phyloP scores from a whole-genome alignment of 1,140 invertebrate species.

The Drosophila subpulchrella region DNA sequence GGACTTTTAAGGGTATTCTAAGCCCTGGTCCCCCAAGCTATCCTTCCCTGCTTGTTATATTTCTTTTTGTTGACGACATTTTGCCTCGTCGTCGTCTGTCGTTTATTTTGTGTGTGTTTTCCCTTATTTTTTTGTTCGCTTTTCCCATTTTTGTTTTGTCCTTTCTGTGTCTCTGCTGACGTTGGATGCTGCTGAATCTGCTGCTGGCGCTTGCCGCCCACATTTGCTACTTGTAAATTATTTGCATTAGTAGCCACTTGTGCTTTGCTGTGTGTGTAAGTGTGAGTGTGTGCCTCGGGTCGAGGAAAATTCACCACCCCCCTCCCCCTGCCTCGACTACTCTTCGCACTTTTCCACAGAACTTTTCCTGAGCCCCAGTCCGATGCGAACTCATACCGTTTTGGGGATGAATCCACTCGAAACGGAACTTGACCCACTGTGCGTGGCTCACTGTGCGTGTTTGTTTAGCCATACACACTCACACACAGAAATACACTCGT shows the following conservation, averaged over 20 bases:
- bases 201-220: constrained; percentile 68
- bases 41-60: constrained; percentile 29
- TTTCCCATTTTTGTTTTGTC: constrained; percentile 50
- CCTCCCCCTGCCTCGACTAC: too few relatives aligned
- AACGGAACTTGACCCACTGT: constrained; percentile 52
- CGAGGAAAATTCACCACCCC: constrained; percentile 37
- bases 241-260: constrained; percentile 83
- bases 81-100: constrained; percentile 71
- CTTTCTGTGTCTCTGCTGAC: constrained; percentile 53
- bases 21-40: constrained; percentile 16
- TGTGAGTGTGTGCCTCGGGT: constrained; percentile 58
- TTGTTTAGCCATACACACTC: constrained; percentile 64
- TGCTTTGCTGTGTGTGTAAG: constrained; percentile 50
- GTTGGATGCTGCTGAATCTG: constrained; percentile 50
- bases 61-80: constrained; percentile 77
- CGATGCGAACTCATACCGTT: constrained; percentile 14
- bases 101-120: constrained; percentile 54
- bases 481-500: constrained; percentile 10
- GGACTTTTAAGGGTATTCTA: constrained; percentile 21
- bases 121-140: constrained; percentile 18
- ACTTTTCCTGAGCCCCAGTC: constrained; percentile 15
- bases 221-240: constrained; percentile 82
- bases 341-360: constrained; percentile 11
- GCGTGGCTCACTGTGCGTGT: constrained; percentile 63
- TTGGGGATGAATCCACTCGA: constrained; percentile 41